Evolutionary conservation across 2,888 invertebrate genomes (phyloP).

Genomic region (Pinctada fucata): DNA sequence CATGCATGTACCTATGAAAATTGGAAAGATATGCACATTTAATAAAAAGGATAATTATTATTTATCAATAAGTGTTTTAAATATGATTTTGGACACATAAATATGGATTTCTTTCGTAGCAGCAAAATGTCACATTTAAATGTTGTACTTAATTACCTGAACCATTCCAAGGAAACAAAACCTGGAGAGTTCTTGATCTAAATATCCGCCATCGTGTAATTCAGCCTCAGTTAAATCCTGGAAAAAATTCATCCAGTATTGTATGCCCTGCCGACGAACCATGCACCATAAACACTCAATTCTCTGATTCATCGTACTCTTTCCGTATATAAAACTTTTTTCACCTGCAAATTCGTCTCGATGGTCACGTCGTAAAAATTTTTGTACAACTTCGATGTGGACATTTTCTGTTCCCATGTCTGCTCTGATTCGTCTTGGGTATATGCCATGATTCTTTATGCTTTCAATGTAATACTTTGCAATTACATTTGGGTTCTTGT

Average conservation of each 20-base stretch:
- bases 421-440: conserved; percentile 26
- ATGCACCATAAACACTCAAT: conserved; percentile 51
- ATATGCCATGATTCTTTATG: conserved; percentile 10
- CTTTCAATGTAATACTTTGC: conserved; percentile 26
- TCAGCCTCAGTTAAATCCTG: conserved; percentile 27
- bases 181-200: conserved; percentile 36
- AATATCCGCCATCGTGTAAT: conserved; percentile 26
- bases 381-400: conserved; percentile 17
- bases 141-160: conserved; percentile 37
- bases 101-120: no score
- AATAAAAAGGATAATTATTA: no score
- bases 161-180: conserved; percentile 47
- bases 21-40: no score
- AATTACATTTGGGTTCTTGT: conserved; percentile 32
- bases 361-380: conserved; percentile 25
- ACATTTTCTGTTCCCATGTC: conserved; percentile 39
- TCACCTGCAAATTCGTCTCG: conserved; percentile 19
- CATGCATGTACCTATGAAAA: no score
- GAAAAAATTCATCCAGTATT: conserved; percentile 46
- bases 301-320: conserved; percentile 43
- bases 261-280: conserved; percentile 31
- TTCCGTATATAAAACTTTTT: conserved; percentile 33
- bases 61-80: no score
- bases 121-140: no score
- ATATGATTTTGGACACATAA: no score